Evolutionary conservation across 1,140 invertebrate genomes (phyloP).

Genomic region (Bactericera cockerelli): DNA sequence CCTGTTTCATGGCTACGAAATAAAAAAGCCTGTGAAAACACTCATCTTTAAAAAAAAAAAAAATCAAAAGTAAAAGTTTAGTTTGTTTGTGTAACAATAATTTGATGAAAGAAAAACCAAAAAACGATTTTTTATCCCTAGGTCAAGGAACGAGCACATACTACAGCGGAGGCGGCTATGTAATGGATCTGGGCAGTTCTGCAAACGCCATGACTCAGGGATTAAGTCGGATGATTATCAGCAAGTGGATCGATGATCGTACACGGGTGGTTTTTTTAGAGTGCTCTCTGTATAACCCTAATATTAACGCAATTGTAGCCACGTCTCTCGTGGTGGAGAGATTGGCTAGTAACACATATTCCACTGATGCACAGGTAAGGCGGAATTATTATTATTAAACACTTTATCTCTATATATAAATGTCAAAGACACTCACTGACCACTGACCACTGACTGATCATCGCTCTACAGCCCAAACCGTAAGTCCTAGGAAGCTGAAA

Average conservation of each 20-base stretch:
- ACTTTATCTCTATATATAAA: too few relatives aligned
- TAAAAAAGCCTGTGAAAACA: too few relatives aligned
- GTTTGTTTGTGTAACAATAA: too few relatives aligned
- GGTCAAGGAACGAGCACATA: neutral
- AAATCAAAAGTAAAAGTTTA: too few relatives aligned
- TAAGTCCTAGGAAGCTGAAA: too few relatives aligned
- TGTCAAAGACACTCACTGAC: too few relatives aligned
- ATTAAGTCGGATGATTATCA: neutral
- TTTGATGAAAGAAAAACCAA: too few relatives aligned
- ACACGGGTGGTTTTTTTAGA: neutral
- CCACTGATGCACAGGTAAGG: neutral
- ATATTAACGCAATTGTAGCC: neutral
- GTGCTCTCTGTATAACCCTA: neutral
- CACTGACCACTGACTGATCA: too few relatives aligned
- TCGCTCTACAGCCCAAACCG: too few relatives aligned
- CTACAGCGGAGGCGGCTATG: neutral
- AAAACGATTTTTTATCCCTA: neutral
- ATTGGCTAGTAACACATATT: neutral
- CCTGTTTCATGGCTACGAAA: too few relatives aligned
- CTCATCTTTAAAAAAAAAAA: too few relatives aligned
- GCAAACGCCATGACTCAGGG: neutral
- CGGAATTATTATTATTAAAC: too few relatives aligned
- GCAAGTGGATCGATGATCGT: neutral
- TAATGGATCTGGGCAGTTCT: neutral
- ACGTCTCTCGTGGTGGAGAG: neutral